Conservation (phyloP, 2,113 vertebrate species). For the Grus americana region DNA sequence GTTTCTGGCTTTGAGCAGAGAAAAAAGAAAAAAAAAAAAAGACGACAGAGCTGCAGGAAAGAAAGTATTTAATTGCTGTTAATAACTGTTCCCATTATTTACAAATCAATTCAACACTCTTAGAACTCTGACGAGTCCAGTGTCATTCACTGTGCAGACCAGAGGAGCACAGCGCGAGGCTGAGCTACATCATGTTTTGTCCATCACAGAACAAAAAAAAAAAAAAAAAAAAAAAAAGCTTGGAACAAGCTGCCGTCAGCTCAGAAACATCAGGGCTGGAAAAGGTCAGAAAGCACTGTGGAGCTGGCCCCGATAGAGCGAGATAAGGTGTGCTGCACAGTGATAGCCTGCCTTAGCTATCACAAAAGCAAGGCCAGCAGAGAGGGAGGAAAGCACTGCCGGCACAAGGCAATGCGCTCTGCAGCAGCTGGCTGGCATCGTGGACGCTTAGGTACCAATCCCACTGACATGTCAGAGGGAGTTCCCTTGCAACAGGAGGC, state of each 20-base stretch:
- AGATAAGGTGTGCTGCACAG: neutral
- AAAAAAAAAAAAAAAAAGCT: neutral
- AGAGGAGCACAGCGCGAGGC: neutral
- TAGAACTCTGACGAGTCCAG: neutral
- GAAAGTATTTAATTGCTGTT: neutral
- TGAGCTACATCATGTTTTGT: neutral
- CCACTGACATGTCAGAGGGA: neutral
- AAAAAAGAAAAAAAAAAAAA: neutral
- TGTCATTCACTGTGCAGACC: neutral
- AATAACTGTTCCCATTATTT: neutral
- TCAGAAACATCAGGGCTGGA: conserved; percentile 21
- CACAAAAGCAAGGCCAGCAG: neutral
- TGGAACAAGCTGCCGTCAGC: neutral
- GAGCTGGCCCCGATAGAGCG: neutral
- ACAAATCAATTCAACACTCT: conserved; percentile 1
- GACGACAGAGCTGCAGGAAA: neutral
- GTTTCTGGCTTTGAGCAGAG: neutral
- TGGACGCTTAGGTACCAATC: neutral
- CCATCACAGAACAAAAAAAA: neutral
- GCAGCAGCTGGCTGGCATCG: neutral
- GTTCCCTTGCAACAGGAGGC: neutral
- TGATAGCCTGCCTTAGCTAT: neutral
- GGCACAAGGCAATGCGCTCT: neutral
- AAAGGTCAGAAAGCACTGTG: neutral
- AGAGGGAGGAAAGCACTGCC: neutral